phyloP scores from a whole-genome alignment of 2,888 invertebrate species.

The Andrena bicolor region DNA sequence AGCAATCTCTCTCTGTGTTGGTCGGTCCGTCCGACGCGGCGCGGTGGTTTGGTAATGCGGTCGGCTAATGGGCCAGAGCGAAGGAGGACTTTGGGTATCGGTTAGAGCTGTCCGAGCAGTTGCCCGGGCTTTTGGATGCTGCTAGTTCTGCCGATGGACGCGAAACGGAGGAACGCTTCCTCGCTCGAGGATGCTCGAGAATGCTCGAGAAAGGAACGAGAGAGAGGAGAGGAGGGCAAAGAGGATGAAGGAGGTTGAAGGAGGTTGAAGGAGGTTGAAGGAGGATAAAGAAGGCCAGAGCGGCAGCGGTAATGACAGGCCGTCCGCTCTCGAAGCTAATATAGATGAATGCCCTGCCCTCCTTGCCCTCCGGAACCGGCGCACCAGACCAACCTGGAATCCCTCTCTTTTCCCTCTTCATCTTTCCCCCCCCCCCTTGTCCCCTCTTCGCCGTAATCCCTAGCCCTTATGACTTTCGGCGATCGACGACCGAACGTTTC shows the following conservation, averaged over 20 bases:
- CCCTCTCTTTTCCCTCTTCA: constrained; percentile 67
- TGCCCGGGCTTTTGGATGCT: constrained; percentile 59
- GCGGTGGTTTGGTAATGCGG: constrained; percentile 71
- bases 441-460: constrained; percentile 6
- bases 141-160: constrained; percentile 58
- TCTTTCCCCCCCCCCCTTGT: constrained; percentile 28
- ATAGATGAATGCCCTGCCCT: constrained; percentile 85
- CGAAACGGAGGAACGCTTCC: constrained; percentile 35
- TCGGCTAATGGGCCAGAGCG: constrained; percentile 77
- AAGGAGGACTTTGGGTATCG: constrained; percentile 59
- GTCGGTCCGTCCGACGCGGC: constrained; percentile 54
- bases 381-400: constrained; percentile 66
- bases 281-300: constrained; percentile 69
- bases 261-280: constrained; percentile 1
- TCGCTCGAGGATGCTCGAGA: constrained; percentile 39
- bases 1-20: too few species aligned
- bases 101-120: constrained; percentile 59
- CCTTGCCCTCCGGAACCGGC: constrained; percentile 81
- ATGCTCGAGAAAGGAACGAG: constrained; percentile 19
- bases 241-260: too few species aligned
- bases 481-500: constrained; percentile 19
- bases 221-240: constrained; percentile 42
- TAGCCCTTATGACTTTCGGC: neutral
- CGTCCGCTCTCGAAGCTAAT: constrained; percentile 85
- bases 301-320: constrained; percentile 85